Base-by-base conservation (phyloP, 2,113 vertebrate species). In the Cyprinodon tularosa region DNA sequence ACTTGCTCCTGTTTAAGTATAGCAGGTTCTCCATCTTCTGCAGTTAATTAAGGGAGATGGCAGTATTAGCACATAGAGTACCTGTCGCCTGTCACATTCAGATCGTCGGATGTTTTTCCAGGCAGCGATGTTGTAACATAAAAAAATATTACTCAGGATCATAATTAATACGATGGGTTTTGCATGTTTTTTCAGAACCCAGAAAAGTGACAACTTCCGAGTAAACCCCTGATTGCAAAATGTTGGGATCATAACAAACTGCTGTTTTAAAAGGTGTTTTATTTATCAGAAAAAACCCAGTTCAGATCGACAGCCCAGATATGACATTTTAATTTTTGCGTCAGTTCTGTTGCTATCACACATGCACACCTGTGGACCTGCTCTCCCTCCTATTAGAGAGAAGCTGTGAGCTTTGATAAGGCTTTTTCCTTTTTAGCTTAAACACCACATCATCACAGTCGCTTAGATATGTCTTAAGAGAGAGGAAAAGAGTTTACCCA, bases 321-420 rank as follows among this genome's bases (percentile, higher is more conserved):
- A 88, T 82, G 76, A 86, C 85, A 84, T 90, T 90, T 84, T 90
- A 90, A 91, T 91, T 91, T 29, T 85, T 85, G 82, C 64, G 82
- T 83, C 85, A 80, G 11, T 68, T 82, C 73, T 38, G 50, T 79
- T 57, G 83, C 82, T 90, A 88, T 92, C 90, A 59, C 82, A 71
- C 60, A 3, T 22, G 36, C 85, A 78, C 88, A 91, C 92, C 90
- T 91, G 88, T 84, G 81, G 85, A 86, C 87, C 82, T 13, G 71
- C 84, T 81, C 70, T 12, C 78, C 60, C 70, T 83, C 71, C 63
- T 80, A 85, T 75, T 82, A 57, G 77, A 79, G 68, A 78, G 80
- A 88, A 75, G 82, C 89, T 85, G 82, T 59, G 10, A 36, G 75
- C 87, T 90, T 92, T 91, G 90, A 93, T 89, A 89, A 92, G 84